Percentiles rank a stretch among this genome's conserved stretches.
phyloP scores from a whole-genome alignment of 2,888 invertebrate species.

The Aleiodes leptofemur region DNA sequence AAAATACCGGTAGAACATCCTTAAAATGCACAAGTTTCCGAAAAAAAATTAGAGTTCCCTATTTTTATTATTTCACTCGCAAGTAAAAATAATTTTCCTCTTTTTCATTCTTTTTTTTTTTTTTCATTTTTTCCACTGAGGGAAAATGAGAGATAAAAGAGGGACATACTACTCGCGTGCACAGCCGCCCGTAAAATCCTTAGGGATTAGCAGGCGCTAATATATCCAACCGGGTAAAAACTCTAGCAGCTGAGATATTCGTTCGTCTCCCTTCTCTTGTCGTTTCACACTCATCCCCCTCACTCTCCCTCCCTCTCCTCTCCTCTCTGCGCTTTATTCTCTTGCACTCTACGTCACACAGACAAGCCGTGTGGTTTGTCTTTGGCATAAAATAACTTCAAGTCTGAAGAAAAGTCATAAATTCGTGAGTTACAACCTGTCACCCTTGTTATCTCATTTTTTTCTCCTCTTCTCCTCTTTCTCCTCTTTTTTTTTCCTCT shows the following conservation, averaged over 20 bases:
- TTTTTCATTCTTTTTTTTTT: not conserved
- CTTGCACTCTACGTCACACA: slow-evolving; percentile 36
- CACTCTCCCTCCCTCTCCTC: slow-evolving; percentile 12
- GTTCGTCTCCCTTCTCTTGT: slow-evolving; percentile 56
- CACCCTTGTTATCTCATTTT: slow-evolving; percentile 46
- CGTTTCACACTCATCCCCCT: slow-evolving; percentile 28
- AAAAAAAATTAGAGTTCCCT: not conserved
- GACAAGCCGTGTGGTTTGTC: slow-evolving; percentile 62
- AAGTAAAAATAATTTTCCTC: slow-evolving; percentile 8
- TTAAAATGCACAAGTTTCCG: not conserved
- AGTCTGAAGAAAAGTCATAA: slow-evolving; percentile 68
- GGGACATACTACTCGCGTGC: slow-evolving; percentile 58
- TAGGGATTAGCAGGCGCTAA: slow-evolving; percentile 72
- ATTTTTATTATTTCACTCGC: not conserved
- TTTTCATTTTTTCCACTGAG: not conserved
- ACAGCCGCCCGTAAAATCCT: slow-evolving; percentile 71
- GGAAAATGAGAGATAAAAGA: slow-evolving; percentile 39
- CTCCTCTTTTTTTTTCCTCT: slow-evolving; percentile 24
- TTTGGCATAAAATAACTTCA: slow-evolving; percentile 70
- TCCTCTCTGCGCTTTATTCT: slow-evolving; percentile 26
- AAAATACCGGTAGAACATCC: no score
- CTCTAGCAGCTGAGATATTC: slow-evolving; percentile 72
- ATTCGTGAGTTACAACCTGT: slow-evolving; percentile 66
- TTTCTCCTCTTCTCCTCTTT: slow-evolving; percentile 36
- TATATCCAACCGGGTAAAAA: slow-evolving; percentile 72